Evolutionary conservation across 2,113 vertebrate genomes (phyloP).

Genomic region (Scomber japonicus): DNA sequence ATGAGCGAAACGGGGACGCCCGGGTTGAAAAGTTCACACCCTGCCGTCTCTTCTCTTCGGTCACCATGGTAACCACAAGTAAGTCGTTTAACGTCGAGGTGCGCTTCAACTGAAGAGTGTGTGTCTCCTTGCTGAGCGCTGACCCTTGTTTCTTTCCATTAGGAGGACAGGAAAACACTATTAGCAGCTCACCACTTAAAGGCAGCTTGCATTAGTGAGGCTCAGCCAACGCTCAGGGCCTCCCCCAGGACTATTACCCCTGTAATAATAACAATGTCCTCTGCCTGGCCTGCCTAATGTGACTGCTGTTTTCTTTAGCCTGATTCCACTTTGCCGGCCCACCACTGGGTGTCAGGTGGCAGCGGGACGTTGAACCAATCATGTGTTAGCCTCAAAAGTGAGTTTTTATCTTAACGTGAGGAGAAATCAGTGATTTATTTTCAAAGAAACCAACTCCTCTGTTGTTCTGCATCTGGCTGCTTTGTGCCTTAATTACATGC

Average conservation of each 20-base stretch:
- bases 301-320: conserved; percentile 76
- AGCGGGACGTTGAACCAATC: conserved; percentile 1
- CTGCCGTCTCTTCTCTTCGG: neutral
- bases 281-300: conserved; percentile 76
- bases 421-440: neutral
- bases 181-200: conserved; percentile 82
- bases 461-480: conserved; percentile 9
- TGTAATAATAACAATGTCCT: conserved; percentile 83
- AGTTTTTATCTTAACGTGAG: neutral
- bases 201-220: conserved; percentile 74
- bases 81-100: conserved; percentile 46
- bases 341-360: conserved; percentile 64
- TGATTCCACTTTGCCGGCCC: conserved; percentile 56
- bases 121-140: conserved; percentile 43
- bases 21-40: conserved; percentile 72
- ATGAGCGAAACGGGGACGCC: neutral
- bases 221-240: conserved; percentile 52
- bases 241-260: conserved; percentile 83
- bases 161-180: conserved; percentile 80
- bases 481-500: conserved; percentile 16
- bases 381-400: neutral
- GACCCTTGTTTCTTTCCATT: conserved; percentile 76
- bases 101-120: conserved; percentile 20
- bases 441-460: neutral
- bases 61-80: conserved; percentile 34